Conservation (phyloP, 2,797 vertebrate genomes). For the Sciurus carolinensis region DNA sequence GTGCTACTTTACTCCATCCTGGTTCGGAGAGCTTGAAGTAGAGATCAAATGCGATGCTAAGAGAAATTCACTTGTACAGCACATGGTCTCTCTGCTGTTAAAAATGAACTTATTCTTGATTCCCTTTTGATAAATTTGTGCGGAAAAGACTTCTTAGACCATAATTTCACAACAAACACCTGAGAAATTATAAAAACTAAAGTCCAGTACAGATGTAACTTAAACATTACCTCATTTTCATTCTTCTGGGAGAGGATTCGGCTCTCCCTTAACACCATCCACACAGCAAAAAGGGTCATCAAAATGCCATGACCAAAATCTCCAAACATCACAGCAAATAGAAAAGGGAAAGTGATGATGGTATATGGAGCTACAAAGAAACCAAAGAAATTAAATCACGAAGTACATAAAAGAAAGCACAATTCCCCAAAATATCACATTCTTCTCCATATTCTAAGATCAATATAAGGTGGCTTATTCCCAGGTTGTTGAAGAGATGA, state of each 20-base stretch:
- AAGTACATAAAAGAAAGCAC: background rate
- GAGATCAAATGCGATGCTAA: background rate
- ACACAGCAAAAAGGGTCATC: slow-evolving; percentile 96
- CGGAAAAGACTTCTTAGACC: background rate
- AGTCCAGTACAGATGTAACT: background rate
- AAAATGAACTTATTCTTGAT: background rate
- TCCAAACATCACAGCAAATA: slow-evolving; percentile 99
- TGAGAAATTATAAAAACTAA: background rate
- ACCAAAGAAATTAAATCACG: background rate
- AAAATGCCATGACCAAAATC: slow-evolving; percentile 97
- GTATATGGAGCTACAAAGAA: slow-evolving; percentile 95
- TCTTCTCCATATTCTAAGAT: background rate
- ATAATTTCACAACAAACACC: background rate
- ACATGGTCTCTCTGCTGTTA: background rate
- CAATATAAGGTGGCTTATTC: background rate
- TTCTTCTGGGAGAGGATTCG: slow-evolving; percentile 97
- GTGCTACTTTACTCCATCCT: background rate
- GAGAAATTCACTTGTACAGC: background rate
- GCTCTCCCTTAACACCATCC: slow-evolving; percentile 96
- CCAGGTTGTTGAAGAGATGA: background rate
- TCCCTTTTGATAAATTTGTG: slow-evolving; percentile 18
- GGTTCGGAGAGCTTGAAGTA: background rate
- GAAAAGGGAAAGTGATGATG: slow-evolving; percentile 99
- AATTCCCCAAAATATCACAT: background rate
- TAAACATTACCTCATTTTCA: slow-evolving; percentile 95